A percentile compares a stretch with the other conserved stretches of the same genome.
Evolutionary conservation across 2,797 vertebrate species (phyloP).

Genomic region (Podargus strigoides): DNA sequence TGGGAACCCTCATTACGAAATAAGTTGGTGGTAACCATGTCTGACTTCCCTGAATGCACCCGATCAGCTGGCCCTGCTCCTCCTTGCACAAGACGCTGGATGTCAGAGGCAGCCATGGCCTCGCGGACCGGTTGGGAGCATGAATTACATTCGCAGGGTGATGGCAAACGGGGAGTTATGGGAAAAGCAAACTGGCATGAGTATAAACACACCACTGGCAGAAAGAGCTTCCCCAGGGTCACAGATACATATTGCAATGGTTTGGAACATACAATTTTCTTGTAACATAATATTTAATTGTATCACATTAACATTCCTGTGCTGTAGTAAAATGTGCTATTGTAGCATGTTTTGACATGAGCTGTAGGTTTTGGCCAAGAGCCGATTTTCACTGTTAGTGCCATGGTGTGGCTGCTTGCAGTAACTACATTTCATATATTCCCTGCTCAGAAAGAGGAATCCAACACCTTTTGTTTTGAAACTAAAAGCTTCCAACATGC

Average conservation of each 20-base stretch:
- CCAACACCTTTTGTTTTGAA: neutral
- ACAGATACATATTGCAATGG: neutral
- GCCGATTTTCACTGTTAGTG: neutral
- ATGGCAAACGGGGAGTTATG: neutral
- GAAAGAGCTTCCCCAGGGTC: neutral
- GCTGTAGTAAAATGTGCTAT: conserved; percentile 8
- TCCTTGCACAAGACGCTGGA: neutral
- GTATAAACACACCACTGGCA: neutral
- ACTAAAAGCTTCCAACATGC: neutral
- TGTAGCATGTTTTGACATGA: conserved; percentile 29
- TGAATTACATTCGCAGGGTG: neutral
- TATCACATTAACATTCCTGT: conserved; percentile 27
- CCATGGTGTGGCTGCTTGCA: conserved; percentile 35
- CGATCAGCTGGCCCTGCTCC: neutral
- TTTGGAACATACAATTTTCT: conserved; percentile 4
- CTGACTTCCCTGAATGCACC: neutral
- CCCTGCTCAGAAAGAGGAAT: neutral
- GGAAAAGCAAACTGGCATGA: neutral
- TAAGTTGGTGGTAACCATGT: accelerated
- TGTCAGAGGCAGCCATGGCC: neutral
- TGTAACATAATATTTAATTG: conserved; percentile 25
- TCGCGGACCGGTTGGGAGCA: accelerated
- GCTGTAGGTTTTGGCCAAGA: neutral
- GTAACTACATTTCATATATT: conserved; percentile 7
- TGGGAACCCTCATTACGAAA: neutral